A percentile compares a stretch with the other conserved stretches of the same genome.
These are phyloP conservation scores for Potamarius usumacintae DNA, from an alignment of 2,113 vertebrate genomes.

Conservation along the genomic window DNA sequence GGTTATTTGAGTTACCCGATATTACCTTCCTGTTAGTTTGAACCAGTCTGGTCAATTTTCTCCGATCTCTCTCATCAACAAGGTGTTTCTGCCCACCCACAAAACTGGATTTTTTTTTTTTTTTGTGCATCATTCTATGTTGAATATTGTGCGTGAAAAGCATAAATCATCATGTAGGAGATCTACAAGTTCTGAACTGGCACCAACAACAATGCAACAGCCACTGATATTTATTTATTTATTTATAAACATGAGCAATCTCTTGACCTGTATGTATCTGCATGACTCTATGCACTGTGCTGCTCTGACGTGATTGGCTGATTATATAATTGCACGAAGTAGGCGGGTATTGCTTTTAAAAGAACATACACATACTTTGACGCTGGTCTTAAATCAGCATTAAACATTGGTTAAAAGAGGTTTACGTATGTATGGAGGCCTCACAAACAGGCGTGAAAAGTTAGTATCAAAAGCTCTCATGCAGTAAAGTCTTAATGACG, in stretches of 20 bases:
- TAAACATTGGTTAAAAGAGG: background rate
- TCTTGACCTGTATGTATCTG: background rate
- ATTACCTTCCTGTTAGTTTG: background rate
- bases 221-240: background rate
- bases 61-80: background rate
- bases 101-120: background rate
- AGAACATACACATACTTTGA: background rate
- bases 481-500: constrained; percentile 8
- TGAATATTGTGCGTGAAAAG: background rate
- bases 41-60: background rate
- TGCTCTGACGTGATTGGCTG: background rate
- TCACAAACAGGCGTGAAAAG: background rate
- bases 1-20: background rate
- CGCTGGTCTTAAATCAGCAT: too few species aligned
- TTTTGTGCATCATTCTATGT: background rate
- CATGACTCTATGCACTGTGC: background rate
- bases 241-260: background rate
- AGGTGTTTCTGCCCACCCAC: background rate
- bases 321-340: background rate
- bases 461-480: constrained; percentile 2
- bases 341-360: background rate
- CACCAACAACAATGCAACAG: background rate
- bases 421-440: background rate
- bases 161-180: background rate
- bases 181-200: background rate